Evolutionary conservation across 2,113 vertebrate species (phyloP).

Genomic region (Ictalurus punctatus): DNA sequence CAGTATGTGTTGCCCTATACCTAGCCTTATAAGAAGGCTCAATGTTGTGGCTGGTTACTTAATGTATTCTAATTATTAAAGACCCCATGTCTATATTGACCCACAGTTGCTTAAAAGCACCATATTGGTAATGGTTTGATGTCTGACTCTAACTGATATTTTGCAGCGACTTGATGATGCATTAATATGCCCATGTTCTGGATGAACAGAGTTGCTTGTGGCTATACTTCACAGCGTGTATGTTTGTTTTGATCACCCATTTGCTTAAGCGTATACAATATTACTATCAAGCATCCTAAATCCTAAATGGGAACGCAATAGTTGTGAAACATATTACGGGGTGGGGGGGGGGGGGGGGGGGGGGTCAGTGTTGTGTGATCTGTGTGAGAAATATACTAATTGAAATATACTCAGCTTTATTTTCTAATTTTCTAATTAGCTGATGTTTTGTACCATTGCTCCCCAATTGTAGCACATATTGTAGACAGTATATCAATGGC

Average conservation of each 20-base stretch:
- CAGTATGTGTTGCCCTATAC: background rate
- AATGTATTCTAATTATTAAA: conserved; percentile 32
- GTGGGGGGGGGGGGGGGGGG: too few species aligned
- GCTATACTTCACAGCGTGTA: conserved; percentile 32
- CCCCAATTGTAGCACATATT: background rate
- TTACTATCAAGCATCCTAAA: conserved; percentile 5
- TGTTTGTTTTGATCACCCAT: conserved; percentile 43
- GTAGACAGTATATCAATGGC: background rate
- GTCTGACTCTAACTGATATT: conserved; percentile 26
- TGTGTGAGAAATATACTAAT: background rate
- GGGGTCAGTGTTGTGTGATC: background rate
- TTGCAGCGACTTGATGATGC: conserved; percentile 31
- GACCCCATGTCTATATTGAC: conserved; percentile 1
- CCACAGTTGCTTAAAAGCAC: conserved; percentile 4
- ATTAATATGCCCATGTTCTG: conserved; percentile 38
- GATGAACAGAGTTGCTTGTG: conserved; percentile 34
- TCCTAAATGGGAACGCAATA: background rate
- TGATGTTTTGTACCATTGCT: background rate
- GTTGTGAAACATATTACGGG: background rate
- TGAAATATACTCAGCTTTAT: background rate
- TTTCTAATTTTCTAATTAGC: background rate
- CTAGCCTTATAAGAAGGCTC: background rate
- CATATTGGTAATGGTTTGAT: conserved; percentile 30
- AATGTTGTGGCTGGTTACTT: conserved; percentile 18
- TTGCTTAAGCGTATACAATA: conserved; percentile 24